These are phyloP conservation scores for Halichoerus grypus DNA, from an alignment of 2,113 vertebrate species.

Conservation along the genomic window DNA sequence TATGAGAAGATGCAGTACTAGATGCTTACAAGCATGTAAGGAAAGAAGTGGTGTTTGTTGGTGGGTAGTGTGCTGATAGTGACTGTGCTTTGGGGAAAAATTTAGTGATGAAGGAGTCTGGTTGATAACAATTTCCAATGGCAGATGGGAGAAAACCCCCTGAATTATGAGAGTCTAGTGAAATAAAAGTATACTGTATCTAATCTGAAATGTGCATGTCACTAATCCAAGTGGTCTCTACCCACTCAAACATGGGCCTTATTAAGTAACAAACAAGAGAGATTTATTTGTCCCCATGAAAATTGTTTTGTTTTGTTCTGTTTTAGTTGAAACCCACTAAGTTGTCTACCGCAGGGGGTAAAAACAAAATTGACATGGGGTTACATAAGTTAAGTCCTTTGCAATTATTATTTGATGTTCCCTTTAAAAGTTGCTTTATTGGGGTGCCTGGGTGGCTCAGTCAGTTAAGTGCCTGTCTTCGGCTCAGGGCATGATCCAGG, in stretches of 20 bases:
- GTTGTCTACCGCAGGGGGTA: background rate
- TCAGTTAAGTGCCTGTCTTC: background rate
- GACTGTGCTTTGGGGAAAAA: background rate
- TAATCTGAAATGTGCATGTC: background rate
- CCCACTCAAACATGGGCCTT: background rate
- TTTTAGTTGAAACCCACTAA: background rate
- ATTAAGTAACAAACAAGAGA: background rate
- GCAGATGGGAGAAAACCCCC: background rate
- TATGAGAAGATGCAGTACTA: background rate
- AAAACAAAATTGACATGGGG: background rate
- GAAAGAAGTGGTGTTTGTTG: background rate
- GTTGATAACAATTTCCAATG: background rate
- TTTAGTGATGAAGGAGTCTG: background rate
- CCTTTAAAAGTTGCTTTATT: background rate
- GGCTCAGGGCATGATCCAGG: background rate
- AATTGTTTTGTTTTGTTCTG: background rate
- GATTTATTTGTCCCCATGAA: background rate
- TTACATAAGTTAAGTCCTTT: background rate
- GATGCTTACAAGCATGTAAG: background rate
- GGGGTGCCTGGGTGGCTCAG: background rate
- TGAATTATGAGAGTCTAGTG: background rate
- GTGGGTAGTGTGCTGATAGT: background rate
- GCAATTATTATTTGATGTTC: background rate
- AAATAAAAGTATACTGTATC: background rate
- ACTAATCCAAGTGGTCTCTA: background rate